phyloP scores from a whole-genome alignment of 2,888 invertebrate species.

The Cosmorhoe ocellata region DNA sequence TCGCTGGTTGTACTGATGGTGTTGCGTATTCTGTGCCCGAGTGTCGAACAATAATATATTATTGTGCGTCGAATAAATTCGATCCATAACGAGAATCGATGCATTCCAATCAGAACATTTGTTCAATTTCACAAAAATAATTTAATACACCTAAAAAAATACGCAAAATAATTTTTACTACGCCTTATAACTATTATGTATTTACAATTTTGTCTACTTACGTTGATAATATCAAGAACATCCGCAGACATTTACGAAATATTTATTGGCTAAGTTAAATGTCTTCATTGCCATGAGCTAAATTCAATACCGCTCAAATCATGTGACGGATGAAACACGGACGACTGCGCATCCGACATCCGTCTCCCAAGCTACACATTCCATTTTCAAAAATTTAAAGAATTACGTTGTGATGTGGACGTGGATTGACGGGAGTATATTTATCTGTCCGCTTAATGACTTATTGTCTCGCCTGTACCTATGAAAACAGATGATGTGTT shows the following conservation, averaged over 20 bases:
- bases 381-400: conserved; percentile 38
- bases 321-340: conserved; percentile 66
- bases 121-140: conserved; percentile 16
- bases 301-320: conserved; percentile 67
- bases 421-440: conserved; percentile 31
- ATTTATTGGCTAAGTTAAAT: too few relatives aligned
- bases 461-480: conserved; percentile 42
- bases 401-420: conserved; percentile 24
- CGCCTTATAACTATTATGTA: too few relatives aligned
- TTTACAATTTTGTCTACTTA: too few relatives aligned
- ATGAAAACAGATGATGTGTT: background rate
- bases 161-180: too few relatives aligned
- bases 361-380: conserved; percentile 38
- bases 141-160: background rate
- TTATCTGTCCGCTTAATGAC: conserved; percentile 46
- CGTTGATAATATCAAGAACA: too few relatives aligned
- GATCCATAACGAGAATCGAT: conserved; percentile 76
- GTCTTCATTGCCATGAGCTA: conserved; percentile 46
- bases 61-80: conserved; percentile 77
- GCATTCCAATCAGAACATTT: conserved; percentile 57
- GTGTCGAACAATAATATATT: conserved; percentile 66
- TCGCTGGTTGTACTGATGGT: conserved; percentile 32
- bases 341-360: conserved; percentile 48
- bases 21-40: conserved; percentile 13
- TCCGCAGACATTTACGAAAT: too few relatives aligned